Percentiles rank a stretch among this genome's conserved stretches.
Conservation (phyloP, 1,140 invertebrate species). For the Lepidurus apus region DNA sequence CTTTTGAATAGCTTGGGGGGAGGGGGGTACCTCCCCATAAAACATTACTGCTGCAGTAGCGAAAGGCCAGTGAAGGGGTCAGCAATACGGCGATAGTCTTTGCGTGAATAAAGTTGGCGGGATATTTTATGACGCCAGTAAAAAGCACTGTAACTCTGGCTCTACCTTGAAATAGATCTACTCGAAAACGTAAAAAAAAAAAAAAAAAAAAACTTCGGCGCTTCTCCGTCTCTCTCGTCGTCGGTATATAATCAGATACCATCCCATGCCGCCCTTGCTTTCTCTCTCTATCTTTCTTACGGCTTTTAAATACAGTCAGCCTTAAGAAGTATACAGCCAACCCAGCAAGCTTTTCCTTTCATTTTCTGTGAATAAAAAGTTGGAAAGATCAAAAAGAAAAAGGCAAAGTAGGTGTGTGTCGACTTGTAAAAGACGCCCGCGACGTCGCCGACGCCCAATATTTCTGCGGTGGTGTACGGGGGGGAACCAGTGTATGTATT, state of each 20-base stretch:
- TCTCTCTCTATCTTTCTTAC: neutral
- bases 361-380: neutral
- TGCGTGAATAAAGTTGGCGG: slow-evolving; percentile 21
- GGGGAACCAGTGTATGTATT: neutral
- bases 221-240: neutral
- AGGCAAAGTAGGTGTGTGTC: neutral
- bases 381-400: neutral
- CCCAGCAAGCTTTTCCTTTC: neutral
- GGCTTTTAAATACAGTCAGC: no score
- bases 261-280: neutral
- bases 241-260: neutral
- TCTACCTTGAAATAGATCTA: slow-evolving; percentile 15
- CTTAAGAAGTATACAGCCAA: neutral
- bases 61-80: slow-evolving; percentile 5
- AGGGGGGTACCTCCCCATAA: neutral
- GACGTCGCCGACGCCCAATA: neutral
- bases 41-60: slow-evolving; percentile 1
- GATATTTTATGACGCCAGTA: slow-evolving; percentile 10
- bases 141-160: neutral
- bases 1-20: neutral
- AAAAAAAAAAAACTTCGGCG: neutral
- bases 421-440: slow-evolving; percentile 1
- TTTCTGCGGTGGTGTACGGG: neutral
- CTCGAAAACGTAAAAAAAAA: neutral
- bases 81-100: slow-evolving; percentile 17